phyloP scores from a whole-genome alignment of 2,797 vertebrate species.

The Muscicapa comitata region DNA sequence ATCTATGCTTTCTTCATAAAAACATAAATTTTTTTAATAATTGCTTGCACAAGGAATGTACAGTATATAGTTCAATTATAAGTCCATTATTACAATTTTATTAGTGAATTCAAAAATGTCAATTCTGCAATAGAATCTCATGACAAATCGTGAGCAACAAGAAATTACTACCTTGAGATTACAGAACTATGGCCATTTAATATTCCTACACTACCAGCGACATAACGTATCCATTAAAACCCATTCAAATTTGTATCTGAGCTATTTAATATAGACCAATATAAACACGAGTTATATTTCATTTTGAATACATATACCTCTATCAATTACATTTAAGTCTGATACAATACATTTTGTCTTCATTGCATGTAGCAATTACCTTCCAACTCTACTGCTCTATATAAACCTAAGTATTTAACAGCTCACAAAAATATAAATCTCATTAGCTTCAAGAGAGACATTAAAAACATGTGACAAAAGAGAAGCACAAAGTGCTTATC shows the following conservation, averaged over 20 bases:
- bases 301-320: not conserved
- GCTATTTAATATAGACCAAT: not conserved
- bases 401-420: not conserved
- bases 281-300: not conserved
- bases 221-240: not conserved
- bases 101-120: not conserved
- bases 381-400: not conserved
- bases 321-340: not conserved
- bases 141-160: not conserved
- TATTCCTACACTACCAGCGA: not conserved
- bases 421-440: slow-evolving; percentile 25
- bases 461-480: slow-evolving; percentile 20
- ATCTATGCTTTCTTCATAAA: not conserved
- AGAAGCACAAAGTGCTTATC: slow-evolving; percentile 23
- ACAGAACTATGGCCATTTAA: not conserved
- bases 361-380: not conserved
- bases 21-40: not conserved
- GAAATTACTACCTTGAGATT: not conserved
- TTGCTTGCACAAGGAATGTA: not conserved
- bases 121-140: not conserved
- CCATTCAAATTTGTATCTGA: not conserved
- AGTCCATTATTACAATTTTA: not conserved
- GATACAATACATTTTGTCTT: not conserved
- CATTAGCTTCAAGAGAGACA: slow-evolving; percentile 27
- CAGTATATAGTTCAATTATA: not conserved